phyloP scores from a whole-genome alignment of 2,888 invertebrate genomes.

The Schizotus pectinicornis region DNA sequence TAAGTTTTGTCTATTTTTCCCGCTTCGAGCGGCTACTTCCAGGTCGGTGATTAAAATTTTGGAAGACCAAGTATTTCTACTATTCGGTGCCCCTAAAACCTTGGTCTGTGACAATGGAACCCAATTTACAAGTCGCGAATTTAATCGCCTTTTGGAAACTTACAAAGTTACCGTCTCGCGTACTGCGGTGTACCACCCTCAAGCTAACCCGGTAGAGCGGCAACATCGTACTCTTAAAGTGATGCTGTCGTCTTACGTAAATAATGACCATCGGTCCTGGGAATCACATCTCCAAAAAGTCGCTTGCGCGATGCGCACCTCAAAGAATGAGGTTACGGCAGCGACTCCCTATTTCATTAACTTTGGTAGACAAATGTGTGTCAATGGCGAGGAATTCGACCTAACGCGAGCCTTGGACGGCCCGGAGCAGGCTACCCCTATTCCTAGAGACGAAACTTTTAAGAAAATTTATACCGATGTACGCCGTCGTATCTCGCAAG shows the following conservation, averaged over 20 bases:
- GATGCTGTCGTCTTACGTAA: conserved; percentile 42
- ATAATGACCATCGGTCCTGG: conserved; percentile 35
- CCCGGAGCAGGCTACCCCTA: no score
- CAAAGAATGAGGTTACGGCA: conserved; percentile 27
- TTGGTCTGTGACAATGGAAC: conserved; percentile 32
- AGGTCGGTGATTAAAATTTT: not conserved
- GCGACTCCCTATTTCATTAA: conserved; percentile 27
- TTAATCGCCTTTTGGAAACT: not conserved
- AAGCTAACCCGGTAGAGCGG: conserved; percentile 46
- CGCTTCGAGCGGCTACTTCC: not conserved
- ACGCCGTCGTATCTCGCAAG: not conserved
- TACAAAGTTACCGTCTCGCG: conserved; percentile 19
- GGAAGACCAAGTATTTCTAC: conserved; percentile 2
- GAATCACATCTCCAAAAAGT: conserved; percentile 23
- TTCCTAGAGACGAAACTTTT: not conserved
- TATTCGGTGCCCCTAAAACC: conserved; percentile 28
- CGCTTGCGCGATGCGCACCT: conserved; percentile 24
- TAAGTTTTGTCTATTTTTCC: not conserved
- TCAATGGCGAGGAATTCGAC: no score
- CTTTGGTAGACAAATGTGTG: conserved; percentile 27
- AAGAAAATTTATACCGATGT: conserved; percentile 8
- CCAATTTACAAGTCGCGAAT: conserved; percentile 28
- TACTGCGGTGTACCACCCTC: conserved; percentile 41
- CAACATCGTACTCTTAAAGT: conserved; percentile 44
- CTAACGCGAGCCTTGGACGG: no score